phyloP scores from a whole-genome alignment of 2,797 vertebrate genomes.

The Buceros bicornis region DNA sequence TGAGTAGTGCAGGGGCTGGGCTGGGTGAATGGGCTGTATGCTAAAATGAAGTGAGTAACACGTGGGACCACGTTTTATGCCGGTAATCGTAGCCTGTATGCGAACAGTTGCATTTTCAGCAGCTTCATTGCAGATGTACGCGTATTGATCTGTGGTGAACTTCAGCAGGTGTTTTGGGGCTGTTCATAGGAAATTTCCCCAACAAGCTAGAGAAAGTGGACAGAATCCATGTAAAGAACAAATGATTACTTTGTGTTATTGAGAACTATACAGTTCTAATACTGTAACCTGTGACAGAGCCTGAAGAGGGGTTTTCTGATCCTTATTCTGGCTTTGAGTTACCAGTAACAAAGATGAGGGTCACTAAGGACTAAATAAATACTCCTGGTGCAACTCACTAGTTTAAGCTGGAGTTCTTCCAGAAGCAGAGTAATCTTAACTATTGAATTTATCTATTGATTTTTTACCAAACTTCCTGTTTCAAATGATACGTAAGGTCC shows the following conservation, averaged over 20 bases:
- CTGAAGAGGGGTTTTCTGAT: neutral
- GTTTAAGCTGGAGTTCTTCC: neutral
- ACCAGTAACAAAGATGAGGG: neutral
- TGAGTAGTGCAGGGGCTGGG: neutral
- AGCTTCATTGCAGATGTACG: neutral
- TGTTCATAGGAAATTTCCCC: neutral
- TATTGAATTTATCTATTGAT: neutral
- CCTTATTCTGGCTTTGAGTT: neutral
- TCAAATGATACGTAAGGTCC: neutral
- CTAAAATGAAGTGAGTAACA: neutral
- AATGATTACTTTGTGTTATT: neutral
- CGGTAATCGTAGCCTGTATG: accelerated
- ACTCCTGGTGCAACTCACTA: neutral
- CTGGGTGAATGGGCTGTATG: neutral
- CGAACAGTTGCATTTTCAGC: neutral
- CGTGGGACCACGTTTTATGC: neutral
- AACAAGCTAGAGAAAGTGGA: neutral
- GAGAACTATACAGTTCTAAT: neutral
- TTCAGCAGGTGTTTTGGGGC: neutral
- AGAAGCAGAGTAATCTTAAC: neutral
- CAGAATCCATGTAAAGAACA: neutral
- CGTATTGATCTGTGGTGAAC: neutral
- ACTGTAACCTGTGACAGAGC: accelerated
- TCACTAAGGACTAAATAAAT: neutral
- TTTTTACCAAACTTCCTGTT: neutral